These are phyloP conservation scores for Cyprinodon tularosa DNA, from an alignment of 2,113 vertebrate species.

Conservation along the genomic window DNA sequence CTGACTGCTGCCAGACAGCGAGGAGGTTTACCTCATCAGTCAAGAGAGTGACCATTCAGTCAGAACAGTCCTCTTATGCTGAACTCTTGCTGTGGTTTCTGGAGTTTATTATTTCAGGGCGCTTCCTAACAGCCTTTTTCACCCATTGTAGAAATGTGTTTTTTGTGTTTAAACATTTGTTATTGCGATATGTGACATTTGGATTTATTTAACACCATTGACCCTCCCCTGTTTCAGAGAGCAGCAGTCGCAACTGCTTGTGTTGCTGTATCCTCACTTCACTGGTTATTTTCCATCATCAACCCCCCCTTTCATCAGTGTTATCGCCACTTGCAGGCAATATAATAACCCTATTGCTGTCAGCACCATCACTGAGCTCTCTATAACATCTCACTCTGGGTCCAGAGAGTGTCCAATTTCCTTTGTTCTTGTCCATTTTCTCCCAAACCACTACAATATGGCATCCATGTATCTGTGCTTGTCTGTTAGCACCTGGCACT, in stretches of 20 bases:
- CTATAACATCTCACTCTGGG: constrained; percentile 45
- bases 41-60: no score
- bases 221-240: no score
- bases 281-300: constrained; percentile 36
- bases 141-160: no score
- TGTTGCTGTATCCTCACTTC: constrained; percentile 20
- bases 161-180: no score
- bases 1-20: no score
- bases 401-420: constrained; percentile 70
- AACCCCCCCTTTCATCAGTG: constrained; percentile 40
- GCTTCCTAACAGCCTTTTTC: no score
- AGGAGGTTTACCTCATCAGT: no score
- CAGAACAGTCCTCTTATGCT: no score
- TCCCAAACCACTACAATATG: constrained; percentile 52
- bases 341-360: constrained; percentile 49
- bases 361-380: constrained; percentile 57
- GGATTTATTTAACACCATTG: no score
- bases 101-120: no score
- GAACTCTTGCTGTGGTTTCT: no score
- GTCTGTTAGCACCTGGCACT: constrained; percentile 69
- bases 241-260: constrained; percentile 35
- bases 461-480: constrained; percentile 70
- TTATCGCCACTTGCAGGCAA: constrained; percentile 44
- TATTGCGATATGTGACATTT: no score
- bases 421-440: constrained; percentile 35